phyloP scores from a whole-genome alignment of 2,113 vertebrate species.

The Heptranchias perlo region DNA sequence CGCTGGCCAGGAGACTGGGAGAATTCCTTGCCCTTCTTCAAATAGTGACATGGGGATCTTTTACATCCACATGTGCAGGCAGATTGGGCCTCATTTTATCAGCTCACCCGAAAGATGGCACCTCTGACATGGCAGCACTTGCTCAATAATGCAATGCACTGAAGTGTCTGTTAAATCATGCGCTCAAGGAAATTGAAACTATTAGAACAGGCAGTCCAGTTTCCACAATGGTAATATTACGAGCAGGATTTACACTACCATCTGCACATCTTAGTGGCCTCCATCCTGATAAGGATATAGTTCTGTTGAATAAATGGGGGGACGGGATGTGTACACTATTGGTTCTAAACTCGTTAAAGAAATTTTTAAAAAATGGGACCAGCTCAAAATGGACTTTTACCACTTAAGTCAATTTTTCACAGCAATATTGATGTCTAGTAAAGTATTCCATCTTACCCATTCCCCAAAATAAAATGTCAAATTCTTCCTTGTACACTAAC shows the following conservation, averaged over 20 bases:
- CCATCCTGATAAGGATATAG: too few relatives aligned
- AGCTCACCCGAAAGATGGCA: not conserved
- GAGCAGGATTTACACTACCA: too few relatives aligned
- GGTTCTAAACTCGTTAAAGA: too few relatives aligned
- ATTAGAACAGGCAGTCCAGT: not conserved
- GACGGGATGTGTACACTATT: too few relatives aligned
- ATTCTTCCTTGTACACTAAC: not conserved
- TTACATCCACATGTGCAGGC: not conserved
- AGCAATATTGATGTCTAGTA: not conserved
- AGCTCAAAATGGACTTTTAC: not conserved
- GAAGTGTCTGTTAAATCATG: not conserved
- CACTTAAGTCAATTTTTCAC: not conserved
- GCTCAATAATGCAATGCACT: not conserved
- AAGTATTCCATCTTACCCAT: not conserved
- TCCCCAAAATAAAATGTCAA: not conserved
- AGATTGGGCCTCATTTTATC: not conserved
- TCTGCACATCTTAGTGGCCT: too few relatives aligned
- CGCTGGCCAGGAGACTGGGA: not conserved
- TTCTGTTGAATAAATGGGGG: too few relatives aligned
- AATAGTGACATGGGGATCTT: not conserved
- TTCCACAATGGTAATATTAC: too few relatives aligned
- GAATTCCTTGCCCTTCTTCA: not conserved
- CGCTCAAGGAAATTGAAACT: not conserved
- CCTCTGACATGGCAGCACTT: too few relatives aligned
- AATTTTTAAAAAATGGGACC: too few relatives aligned